A percentile compares a stretch with the other conserved stretches of the same genome.
Evolutionary conservation across 2,113 vertebrate genomes (phyloP).

Genomic region (Scalopus aquaticus): DNA sequence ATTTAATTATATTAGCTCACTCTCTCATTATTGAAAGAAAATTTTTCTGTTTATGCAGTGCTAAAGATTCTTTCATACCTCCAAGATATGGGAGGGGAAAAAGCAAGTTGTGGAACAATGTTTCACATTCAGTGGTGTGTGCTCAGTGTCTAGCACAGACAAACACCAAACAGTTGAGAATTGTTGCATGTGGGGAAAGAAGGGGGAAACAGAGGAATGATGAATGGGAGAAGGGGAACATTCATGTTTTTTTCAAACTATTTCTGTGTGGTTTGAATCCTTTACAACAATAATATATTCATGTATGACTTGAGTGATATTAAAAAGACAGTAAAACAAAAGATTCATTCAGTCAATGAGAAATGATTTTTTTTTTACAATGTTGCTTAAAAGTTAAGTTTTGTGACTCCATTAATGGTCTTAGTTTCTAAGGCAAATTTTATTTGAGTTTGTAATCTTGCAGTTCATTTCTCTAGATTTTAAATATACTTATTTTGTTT

Average conservation of each 20-base stretch:
- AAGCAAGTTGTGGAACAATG: conserved; percentile 5
- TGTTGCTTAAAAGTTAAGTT: neutral
- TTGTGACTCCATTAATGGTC: neutral
- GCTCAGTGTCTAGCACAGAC: neutral
- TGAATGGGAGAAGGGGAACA: neutral
- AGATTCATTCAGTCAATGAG: conserved; percentile 47
- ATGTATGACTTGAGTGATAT: conserved; percentile 13
- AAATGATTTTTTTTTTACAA: conserved; percentile 27
- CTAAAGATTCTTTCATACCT: conserved; percentile 26
- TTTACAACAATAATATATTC: conserved; percentile 61
- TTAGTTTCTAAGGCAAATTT: conserved; percentile 36
- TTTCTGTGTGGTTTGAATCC: conserved; percentile 65
- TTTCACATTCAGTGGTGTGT: neutral
- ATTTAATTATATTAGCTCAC: conserved; percentile 14
- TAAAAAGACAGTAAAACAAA: conserved; percentile 53
- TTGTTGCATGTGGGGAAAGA: neutral
- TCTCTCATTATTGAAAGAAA: conserved; percentile 21
- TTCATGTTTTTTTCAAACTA: conserved; percentile 32
- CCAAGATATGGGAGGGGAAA: neutral
- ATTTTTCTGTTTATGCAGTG: neutral
- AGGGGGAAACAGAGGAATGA: neutral
- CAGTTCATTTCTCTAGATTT: neutral
- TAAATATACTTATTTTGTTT: conserved; percentile 2
- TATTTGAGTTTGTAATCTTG: neutral
- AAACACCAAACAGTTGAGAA: neutral